A percentile compares a stretch with the other conserved stretches of the same genome.
Evolutionary conservation across 2,113 vertebrate species (phyloP).

Genomic region (Neogobius melanostomus): DNA sequence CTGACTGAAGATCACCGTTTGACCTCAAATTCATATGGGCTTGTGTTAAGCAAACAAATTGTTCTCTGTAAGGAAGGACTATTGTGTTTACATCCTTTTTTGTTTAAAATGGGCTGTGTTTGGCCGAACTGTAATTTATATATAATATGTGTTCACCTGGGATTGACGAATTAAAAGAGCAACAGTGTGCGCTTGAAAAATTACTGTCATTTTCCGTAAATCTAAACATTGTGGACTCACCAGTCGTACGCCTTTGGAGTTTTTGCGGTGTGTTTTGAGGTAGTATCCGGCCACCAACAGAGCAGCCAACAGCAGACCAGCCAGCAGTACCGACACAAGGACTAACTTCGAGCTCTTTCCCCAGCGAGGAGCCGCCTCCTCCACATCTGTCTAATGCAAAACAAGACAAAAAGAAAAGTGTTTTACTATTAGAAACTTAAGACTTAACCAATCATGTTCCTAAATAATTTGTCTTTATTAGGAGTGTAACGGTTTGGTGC

Average conservation of each 20-base stretch:
- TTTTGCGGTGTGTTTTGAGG: slow-evolving; percentile 84
- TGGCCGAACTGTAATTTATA: too few species aligned
- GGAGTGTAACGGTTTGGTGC: too few species aligned
- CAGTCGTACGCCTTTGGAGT: slow-evolving; percentile 86
- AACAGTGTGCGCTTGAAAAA: too few species aligned
- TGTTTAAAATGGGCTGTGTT: not conserved
- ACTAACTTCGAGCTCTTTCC: slow-evolving; percentile 81
- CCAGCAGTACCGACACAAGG: slow-evolving; percentile 86
- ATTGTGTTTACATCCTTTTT: not conserved
- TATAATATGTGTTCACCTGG: too few species aligned
- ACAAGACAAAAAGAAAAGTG: not conserved
- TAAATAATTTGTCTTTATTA: too few species aligned
- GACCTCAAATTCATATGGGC: slow-evolving; percentile 27
- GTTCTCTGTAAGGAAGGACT: not conserved
- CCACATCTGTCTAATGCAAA: slow-evolving; percentile 59
- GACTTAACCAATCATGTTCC: too few species aligned
- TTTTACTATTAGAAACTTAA: too few species aligned
- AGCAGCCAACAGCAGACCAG: slow-evolving; percentile 83
- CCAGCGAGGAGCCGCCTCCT: slow-evolving; percentile 59
- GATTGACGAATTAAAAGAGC: too few species aligned
- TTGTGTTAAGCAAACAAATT: slow-evolving; percentile 9
- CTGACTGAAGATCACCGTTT: not conserved
- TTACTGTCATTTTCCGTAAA: not conserved
- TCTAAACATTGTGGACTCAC: slow-evolving; percentile 76
- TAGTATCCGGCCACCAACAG: slow-evolving; percentile 83